Percentiles rank a stretch among this genome's conserved stretches.
phyloP scores from a whole-genome alignment of 2,113 vertebrate genomes.

The Fulmarus glacialis region DNA sequence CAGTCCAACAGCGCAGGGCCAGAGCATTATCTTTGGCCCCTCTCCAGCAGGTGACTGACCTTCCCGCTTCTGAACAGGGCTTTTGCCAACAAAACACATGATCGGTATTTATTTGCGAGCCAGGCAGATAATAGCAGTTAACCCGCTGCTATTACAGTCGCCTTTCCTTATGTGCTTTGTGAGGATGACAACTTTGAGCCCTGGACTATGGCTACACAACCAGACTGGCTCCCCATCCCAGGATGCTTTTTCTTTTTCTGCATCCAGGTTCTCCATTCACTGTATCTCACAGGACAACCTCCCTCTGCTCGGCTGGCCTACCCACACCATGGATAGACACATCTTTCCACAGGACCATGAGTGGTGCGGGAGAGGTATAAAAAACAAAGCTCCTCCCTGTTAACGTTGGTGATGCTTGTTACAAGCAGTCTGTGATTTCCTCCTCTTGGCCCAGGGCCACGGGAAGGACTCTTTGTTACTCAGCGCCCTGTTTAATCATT shows the following conservation, averaged over 20 bases:
- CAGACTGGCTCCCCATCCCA: not conserved
- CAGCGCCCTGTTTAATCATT: not conserved
- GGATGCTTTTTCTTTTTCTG: not conserved
- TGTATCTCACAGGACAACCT: not conserved
- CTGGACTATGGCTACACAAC: not conserved
- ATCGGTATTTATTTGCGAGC: not conserved
- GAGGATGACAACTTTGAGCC: not conserved
- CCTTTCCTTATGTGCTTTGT: not conserved
- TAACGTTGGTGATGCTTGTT: not conserved
- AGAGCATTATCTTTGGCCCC: not conserved
- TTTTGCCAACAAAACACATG: not conserved
- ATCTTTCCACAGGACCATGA: not conserved
- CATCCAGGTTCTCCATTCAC: not conserved
- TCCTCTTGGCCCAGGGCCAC: not conserved
- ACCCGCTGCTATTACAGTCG: not conserved
- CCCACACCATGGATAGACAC: not conserved
- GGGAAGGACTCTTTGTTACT: not conserved
- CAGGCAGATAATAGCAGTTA: not conserved
- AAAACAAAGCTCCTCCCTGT: not conserved
- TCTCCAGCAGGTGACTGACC: not conserved
- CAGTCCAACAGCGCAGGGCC: not conserved
- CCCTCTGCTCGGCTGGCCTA: not conserved
- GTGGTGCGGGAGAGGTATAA: not conserved
- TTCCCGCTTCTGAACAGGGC: not conserved
- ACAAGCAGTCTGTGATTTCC: not conserved